Conservation (phyloP, 2,888 invertebrate genomes). For the Lepidonotus clava region DNA sequence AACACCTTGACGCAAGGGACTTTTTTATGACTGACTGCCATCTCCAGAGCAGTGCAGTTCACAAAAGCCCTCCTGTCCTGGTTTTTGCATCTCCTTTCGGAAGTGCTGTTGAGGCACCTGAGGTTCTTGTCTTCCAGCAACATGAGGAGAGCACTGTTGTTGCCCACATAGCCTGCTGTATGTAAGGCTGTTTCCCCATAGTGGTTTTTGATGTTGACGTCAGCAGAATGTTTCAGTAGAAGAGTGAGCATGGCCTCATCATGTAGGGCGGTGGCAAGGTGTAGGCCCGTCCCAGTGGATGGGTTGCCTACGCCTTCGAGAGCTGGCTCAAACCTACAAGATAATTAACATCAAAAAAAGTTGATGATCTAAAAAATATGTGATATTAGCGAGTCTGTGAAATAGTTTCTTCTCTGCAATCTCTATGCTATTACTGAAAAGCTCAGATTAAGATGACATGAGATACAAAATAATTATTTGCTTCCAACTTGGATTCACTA, state of each 20-base stretch:
- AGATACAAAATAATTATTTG: too few relatives aligned
- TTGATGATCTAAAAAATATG: too few relatives aligned
- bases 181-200: conserved; percentile 8
- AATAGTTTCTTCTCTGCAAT: too few relatives aligned
- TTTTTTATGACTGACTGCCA: neutral
- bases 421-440: too few relatives aligned
- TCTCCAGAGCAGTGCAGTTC: conserved; percentile 8
- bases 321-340: neutral
- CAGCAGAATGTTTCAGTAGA: neutral
- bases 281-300: neutral
- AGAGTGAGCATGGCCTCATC: neutral
- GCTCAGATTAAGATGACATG: too few relatives aligned
- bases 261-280: neutral
- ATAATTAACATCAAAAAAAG: too few relatives aligned
- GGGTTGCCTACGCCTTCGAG: neutral
- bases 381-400: too few relatives aligned
- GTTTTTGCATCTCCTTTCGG: neutral
- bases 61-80: neutral
- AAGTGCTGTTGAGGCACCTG: neutral
- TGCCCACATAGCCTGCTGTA: neutral
- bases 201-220: conserved; percentile 35
- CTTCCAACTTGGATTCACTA: too few relatives aligned
- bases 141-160: neutral
- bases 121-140: conserved; percentile 21
- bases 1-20: neutral